These are phyloP conservation scores for Physocephala rufipes DNA, from an alignment of 2,888 invertebrate genomes.

Conservation along the genomic window DNA sequence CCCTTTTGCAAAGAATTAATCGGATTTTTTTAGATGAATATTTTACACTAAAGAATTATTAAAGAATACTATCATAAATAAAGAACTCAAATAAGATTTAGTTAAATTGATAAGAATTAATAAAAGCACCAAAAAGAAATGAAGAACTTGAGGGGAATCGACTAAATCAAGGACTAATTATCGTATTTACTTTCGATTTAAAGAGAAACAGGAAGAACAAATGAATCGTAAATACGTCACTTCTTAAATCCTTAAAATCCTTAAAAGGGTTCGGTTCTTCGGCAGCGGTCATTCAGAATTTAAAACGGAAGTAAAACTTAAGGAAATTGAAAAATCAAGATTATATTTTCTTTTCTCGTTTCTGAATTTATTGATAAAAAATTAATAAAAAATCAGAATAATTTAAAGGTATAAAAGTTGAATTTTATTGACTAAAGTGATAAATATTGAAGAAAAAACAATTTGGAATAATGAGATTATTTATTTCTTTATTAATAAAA, in stretches of 20 bases:
- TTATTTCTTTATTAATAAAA: too few relatives aligned
- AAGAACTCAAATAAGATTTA: constrained; percentile 1
- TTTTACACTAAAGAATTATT: too few relatives aligned
- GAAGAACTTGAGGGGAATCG: neutral
- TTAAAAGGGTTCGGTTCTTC: neutral
- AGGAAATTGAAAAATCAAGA: too few relatives aligned
- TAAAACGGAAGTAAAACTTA: neutral
- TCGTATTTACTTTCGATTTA: too few relatives aligned
- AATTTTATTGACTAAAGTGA: too few relatives aligned
- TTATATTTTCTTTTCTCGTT: too few relatives aligned
- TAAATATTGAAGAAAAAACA: too few relatives aligned
- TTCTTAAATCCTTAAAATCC: neutral
- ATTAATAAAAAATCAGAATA: too few relatives aligned
- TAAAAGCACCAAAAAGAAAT: neutral
- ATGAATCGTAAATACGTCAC: neutral
- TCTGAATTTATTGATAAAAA: too few relatives aligned
- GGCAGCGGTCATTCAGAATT: neutral
- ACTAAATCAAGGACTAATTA: neutral
- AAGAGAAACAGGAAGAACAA: neutral
- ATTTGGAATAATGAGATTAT: too few relatives aligned
- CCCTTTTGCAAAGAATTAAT: neutral
- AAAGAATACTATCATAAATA: neutral
- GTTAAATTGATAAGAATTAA: neutral
- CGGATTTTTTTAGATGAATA: too few relatives aligned
- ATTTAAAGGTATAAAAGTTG: too few relatives aligned